Conservation (phyloP, 2,888 invertebrate genomes). For the Cepaea hortensis region DNA sequence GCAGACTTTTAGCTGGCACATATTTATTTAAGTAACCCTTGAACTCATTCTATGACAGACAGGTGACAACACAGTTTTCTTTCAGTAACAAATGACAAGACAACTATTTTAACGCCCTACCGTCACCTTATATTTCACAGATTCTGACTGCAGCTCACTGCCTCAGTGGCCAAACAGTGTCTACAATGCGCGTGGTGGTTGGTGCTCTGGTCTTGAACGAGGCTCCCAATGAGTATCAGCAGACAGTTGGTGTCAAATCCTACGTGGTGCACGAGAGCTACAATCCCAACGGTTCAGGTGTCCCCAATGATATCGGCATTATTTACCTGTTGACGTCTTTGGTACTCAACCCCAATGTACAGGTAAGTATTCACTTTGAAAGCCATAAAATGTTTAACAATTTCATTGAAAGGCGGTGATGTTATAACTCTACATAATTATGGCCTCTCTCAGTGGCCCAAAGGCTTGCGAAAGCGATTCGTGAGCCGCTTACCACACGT, state of each 20-base stretch:
- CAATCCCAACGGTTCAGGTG: slow-evolving; percentile 24
- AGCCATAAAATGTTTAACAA: too few species aligned
- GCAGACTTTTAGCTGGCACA: too few species aligned
- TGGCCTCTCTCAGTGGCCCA: too few species aligned
- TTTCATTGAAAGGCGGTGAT: too few species aligned
- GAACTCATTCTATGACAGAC: too few species aligned
- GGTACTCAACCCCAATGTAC: slow-evolving; percentile 6
- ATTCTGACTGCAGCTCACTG: slow-evolving; percentile 32
- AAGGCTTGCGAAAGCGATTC: too few species aligned
- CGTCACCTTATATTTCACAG: background rate
- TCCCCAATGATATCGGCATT: slow-evolving; percentile 32
- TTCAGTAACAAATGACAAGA: too few species aligned
- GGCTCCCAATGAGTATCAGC: slow-evolving; percentile 20
- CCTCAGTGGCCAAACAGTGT: background rate
- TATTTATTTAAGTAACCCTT: too few species aligned
- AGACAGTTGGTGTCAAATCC: slow-evolving; percentile 13
- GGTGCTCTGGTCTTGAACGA: slow-evolving; percentile 28
- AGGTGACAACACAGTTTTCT: too few species aligned
- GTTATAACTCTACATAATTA: too few species aligned
- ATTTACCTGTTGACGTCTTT: background rate
- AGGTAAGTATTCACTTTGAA: background rate
- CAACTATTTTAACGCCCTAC: too few species aligned
- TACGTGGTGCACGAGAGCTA: slow-evolving; percentile 15
- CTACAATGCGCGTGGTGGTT: slow-evolving; percentile 24
- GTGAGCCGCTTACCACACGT: too few species aligned